A percentile compares a stretch with the other conserved stretches of the same genome.
Conservation (phyloP, 2,888 invertebrate species). For the Diadegma fenestrale region DNA sequence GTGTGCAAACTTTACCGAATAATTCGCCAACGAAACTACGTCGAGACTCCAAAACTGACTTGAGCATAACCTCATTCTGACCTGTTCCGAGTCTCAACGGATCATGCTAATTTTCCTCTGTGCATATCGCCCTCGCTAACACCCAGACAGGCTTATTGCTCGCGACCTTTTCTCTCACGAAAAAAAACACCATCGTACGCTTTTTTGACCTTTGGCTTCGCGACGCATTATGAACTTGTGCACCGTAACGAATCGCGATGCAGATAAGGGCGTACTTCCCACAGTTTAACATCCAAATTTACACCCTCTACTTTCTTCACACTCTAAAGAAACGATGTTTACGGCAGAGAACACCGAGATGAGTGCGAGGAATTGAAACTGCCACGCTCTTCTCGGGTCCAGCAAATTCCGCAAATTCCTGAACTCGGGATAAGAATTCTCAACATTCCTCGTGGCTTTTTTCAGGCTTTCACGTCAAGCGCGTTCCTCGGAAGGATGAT, state of each 20-base stretch:
- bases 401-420: conserved; percentile 52
- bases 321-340: neutral
- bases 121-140: conserved; percentile 4
- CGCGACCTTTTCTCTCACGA: neutral
- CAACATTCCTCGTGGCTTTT: conserved; percentile 34
- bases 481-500: neutral
- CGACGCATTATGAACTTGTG: neutral
- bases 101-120: conserved; percentile 6
- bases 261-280: conserved; percentile 1
- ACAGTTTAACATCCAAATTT: neutral
- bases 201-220: conserved; percentile 6
- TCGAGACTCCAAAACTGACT: conserved; percentile 2
- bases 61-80: conserved; percentile 4
- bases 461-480: neutral
- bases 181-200: neutral
- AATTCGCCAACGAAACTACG: conserved; percentile 8
- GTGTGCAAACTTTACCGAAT: neutral
- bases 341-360: conserved; percentile 15
- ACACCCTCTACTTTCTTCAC: neutral
- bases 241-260: neutral
- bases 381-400: conserved; percentile 2
- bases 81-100: neutral
- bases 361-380: conserved; percentile 14
- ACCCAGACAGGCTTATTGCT: neutral
- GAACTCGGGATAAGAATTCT: conserved; percentile 39